Percentiles rank a stretch among this genome's conserved stretches.
phyloP scores from a whole-genome alignment of 2,797 vertebrate genomes.

The Cyprinella venusta region DNA sequence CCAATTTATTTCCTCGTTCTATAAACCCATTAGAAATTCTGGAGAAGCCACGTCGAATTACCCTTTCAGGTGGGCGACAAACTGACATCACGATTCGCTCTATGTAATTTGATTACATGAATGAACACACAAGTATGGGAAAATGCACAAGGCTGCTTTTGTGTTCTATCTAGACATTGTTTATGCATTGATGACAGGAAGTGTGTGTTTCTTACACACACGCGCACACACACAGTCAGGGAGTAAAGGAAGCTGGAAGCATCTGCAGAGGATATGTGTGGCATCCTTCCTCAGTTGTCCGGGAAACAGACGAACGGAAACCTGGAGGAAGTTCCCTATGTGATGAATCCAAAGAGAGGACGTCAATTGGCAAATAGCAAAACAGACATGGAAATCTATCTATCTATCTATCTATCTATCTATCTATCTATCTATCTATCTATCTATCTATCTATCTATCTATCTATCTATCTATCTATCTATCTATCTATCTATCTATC shows the following conservation, averaged over 20 bases:
- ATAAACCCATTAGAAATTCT: background rate
- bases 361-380: background rate
- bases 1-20: background rate
- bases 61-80: background rate
- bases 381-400: no score
- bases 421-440: background rate
- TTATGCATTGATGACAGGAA: slow-evolving; percentile 19
- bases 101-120: slow-evolving; percentile 62
- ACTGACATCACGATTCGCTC: slow-evolving; percentile 6
- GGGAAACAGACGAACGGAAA: slow-evolving; percentile 73
- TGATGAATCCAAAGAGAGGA: slow-evolving; percentile 36
- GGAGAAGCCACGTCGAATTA: background rate
- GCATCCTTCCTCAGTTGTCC: slow-evolving; percentile 71
- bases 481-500: no score
- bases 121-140: slow-evolving; percentile 1
- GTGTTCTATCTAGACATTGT: background rate
- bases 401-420: background rate
- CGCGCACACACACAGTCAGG: background rate
- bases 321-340: slow-evolving; percentile 63
- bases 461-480: no score
- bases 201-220: slow-evolving; percentile 16
- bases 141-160: background rate
- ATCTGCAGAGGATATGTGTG: slow-evolving; percentile 72
- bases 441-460: no score
- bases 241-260: slow-evolving; percentile 70